Conservation (phyloP, 2,113 vertebrate species). For the Oreochromis spilurus region DNA sequence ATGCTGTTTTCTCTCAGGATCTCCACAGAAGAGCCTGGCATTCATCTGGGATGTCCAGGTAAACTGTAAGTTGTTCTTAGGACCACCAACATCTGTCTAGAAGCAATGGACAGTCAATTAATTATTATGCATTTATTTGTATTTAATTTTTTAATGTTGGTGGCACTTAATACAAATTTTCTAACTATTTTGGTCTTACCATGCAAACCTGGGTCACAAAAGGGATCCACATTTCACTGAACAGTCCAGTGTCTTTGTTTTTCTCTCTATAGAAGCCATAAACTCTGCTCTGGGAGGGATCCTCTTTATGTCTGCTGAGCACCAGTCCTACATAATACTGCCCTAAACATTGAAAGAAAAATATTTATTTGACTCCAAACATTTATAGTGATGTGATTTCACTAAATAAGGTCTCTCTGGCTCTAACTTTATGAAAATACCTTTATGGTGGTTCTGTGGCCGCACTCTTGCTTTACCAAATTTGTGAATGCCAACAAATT, state of each 20-base stretch:
- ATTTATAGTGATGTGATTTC: background rate
- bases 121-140: background rate
- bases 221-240: constrained; percentile 46
- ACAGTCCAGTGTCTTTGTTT: background rate
- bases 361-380: background rate
- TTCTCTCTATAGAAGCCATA: constrained; percentile 66
- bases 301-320: background rate
- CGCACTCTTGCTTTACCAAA: constrained; percentile 8
- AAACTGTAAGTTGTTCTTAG: constrained; percentile 52
- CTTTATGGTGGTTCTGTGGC: background rate
- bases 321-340: constrained; percentile 60
- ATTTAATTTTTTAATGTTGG: background rate
- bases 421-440: constrained; percentile 12
- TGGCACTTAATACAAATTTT: background rate
- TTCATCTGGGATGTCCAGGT: constrained; percentile 70
- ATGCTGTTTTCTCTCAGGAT: background rate
- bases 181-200: constrained; percentile 38
- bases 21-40: constrained; percentile 64
- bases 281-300: constrained; percentile 34
- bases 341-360: constrained; percentile 35
- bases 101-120: background rate
- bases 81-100: constrained; percentile 64
- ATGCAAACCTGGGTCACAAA: constrained; percentile 67
- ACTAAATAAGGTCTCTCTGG: accelerated
- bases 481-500: constrained; percentile 20